A percentile compares a stretch with the other conserved stretches of the same genome.
Evolutionary conservation across 1,140 invertebrate species (phyloP).

Genomic region (Atopsyche davidsoni): DNA sequence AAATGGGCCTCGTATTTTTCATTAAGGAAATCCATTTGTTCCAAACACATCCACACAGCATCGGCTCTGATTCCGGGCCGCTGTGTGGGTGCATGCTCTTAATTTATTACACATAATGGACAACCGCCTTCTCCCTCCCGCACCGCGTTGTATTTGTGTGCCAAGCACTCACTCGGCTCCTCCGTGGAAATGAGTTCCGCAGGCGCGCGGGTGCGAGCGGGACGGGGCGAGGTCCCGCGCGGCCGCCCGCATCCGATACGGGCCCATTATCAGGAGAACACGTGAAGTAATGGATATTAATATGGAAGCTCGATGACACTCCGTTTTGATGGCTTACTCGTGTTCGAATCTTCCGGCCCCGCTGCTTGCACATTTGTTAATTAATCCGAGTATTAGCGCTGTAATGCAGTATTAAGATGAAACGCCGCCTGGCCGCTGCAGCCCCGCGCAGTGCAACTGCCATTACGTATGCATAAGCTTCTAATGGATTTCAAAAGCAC

Average conservation of each 20-base stretch:
- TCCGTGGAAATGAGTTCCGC: conserved; percentile 29
- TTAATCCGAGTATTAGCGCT: no score
- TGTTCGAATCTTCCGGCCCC: conserved; percentile 4
- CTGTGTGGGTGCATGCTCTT: conserved; percentile 27
- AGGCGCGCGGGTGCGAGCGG: not conserved
- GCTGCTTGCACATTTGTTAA: no score
- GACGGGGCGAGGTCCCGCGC: conserved; percentile 1
- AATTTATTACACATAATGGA: conserved; percentile 31
- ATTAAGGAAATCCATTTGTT: conserved; percentile 26
- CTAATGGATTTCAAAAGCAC: no score
- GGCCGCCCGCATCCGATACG: conserved; percentile 16
- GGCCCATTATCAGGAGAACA: conserved; percentile 7
- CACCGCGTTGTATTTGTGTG: conserved; percentile 24
- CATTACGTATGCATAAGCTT: no score
- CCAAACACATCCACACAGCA: not conserved
- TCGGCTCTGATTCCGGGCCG: conserved; percentile 20
- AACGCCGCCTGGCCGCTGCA: no score
- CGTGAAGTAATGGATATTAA: conserved; percentile 27
- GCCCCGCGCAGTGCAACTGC: no score
- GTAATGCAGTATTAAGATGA: no score
- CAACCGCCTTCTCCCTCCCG: conserved; percentile 16
- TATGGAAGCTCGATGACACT: conserved; percentile 23
- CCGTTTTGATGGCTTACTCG: conserved; percentile 9
- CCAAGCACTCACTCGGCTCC: conserved; percentile 26
- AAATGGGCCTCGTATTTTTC: conserved; percentile 15